Conservation (phyloP, 2,113 vertebrate species). For the Telmatochromis brachygnathus region DNA sequence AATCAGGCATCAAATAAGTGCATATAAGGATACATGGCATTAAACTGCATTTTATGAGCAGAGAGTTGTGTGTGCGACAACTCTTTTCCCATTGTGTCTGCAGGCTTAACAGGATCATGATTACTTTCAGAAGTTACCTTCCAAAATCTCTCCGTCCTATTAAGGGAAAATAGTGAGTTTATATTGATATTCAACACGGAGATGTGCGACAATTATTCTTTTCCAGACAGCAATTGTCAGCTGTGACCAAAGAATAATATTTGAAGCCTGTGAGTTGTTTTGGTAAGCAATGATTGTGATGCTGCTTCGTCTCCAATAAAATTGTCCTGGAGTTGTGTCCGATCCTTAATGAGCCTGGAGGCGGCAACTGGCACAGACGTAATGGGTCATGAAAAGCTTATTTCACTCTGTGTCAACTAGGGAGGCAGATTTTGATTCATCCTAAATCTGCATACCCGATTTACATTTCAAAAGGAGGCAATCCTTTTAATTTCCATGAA, state of each 20-base stretch:
- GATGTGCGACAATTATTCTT: background rate
- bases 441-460: conserved; percentile 58
- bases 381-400: conserved; percentile 47
- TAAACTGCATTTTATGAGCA: background rate
- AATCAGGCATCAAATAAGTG: background rate
- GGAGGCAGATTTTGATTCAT: conserved; percentile 58
- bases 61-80: background rate
- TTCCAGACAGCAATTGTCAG: conserved; percentile 11
- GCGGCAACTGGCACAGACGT: conserved; percentile 18
- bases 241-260: background rate
- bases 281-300: background rate
- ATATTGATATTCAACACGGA: background rate
- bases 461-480: conserved; percentile 64
- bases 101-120: background rate
- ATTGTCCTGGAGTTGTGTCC: conserved; percentile 17
- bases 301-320: background rate
- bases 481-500: conserved; percentile 65
- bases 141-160: background rate
- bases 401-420: conserved; percentile 43
- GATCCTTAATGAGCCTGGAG: conserved; percentile 52
- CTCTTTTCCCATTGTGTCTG: background rate
- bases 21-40: background rate
- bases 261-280: conserved; percentile 26
- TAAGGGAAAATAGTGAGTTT: background rate
- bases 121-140: background rate